Percentiles rank a stretch among this genome's conserved stretches.
These are phyloP conservation scores for Pogonognathellus flavescens DNA, from an alignment of 1,140 invertebrate species.

Conservation along the genomic window DNA sequence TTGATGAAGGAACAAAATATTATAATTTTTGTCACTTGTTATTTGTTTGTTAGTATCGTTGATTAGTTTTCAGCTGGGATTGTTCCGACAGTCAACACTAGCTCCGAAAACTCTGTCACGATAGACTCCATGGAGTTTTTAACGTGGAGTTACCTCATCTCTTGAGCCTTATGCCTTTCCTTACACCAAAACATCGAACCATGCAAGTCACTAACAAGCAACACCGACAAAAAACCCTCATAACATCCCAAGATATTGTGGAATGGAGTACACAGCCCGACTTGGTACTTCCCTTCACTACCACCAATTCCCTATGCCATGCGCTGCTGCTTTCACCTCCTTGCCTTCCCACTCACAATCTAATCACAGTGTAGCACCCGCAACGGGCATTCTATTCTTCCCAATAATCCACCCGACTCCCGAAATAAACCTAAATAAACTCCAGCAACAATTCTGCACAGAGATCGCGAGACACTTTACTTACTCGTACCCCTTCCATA, in stretches of 20 bases:
- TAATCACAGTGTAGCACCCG: too few relatives aligned
- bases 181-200: not conserved
- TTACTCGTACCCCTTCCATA: too few relatives aligned
- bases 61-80: not conserved
- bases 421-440: too few relatives aligned
- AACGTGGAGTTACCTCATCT: conserved; percentile 21
- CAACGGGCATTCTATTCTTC: too few relatives aligned
- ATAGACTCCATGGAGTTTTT: conserved; percentile 3
- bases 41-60: too few relatives aligned
- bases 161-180: conserved; percentile 28
- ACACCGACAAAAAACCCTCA: conserved; percentile 34
- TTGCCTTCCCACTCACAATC: not conserved
- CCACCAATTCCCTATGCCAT: conserved; percentile 33
- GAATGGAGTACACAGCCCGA: not conserved
- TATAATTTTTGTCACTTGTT: too few relatives aligned
- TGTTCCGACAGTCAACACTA: not conserved
- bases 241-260: not conserved
- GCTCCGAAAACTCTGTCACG: not conserved
- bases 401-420: too few relatives aligned
- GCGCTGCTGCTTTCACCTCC: conserved; percentile 29
- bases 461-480: too few relatives aligned
- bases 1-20: too few relatives aligned
- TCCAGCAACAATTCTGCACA: too few relatives aligned
- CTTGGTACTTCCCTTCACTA: conserved; percentile 47
- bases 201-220: not conserved